These are phyloP conservation scores for Goniozus legneri DNA, from an alignment of 1,140 invertebrate species.

Conservation along the genomic window DNA sequence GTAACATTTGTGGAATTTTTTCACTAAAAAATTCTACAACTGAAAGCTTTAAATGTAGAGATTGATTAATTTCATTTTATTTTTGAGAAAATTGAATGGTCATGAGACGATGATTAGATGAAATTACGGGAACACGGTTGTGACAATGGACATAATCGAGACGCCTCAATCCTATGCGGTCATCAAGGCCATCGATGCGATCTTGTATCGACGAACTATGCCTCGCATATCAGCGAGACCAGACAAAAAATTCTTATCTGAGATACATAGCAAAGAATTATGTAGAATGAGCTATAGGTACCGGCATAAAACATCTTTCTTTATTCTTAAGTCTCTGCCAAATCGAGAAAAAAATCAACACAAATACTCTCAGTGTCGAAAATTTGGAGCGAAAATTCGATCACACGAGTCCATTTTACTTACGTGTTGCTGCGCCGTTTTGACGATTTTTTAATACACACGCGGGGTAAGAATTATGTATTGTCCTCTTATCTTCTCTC, in stretches of 20 bases:
- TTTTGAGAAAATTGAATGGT: background rate
- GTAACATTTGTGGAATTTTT: background rate
- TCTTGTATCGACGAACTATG: too few species aligned
- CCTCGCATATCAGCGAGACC: background rate
- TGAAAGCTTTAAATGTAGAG: background rate
- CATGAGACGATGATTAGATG: background rate
- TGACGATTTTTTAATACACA: too few species aligned
- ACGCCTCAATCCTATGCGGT: too few species aligned
- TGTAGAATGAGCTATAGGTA: background rate
- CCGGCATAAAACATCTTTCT: background rate
- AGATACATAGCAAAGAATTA: background rate
- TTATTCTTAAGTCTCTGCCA: background rate
- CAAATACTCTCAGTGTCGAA: conserved; percentile 8
- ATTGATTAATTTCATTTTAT: background rate
- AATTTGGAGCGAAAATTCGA: too few species aligned
- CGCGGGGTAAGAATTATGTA: too few species aligned
- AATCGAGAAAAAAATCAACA: background rate
- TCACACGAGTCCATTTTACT: too few species aligned
- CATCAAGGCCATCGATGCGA: too few species aligned
- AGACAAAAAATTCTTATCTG: background rate
- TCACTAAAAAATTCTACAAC: conserved; percentile 8
- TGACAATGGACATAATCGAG: background rate
- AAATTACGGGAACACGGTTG: background rate
- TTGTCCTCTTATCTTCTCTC: too few species aligned
- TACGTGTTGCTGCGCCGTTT: conserved; percentile 21